Evolutionary conservation across 2,888 invertebrate genomes (phyloP).

Genomic region (Chaetoderma sp.): DNA sequence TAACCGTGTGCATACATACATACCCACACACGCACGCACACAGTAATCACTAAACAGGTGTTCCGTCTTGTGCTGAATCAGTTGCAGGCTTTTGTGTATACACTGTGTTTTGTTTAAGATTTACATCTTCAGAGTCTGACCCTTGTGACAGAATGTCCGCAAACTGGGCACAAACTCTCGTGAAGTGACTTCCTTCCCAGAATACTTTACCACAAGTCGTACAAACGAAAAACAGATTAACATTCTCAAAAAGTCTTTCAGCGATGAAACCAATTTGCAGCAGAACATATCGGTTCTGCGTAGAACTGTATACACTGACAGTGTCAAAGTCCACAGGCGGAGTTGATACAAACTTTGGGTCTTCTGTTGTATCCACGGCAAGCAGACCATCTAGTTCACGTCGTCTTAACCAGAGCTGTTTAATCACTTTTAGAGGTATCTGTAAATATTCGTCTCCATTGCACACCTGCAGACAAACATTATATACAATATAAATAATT

Average conservation of each 20-base stretch:
- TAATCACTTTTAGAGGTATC: constrained; percentile 39
- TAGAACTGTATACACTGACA: constrained; percentile 13
- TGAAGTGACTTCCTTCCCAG: constrained; percentile 76
- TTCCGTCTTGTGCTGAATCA: too few species aligned
- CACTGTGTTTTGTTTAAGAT: too few species aligned
- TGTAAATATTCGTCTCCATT: constrained; percentile 51
- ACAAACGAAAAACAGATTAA: constrained; percentile 78
- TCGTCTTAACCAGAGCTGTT: constrained; percentile 26
- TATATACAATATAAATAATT: too few species aligned
- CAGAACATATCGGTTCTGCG: too few species aligned
- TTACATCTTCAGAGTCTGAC: too few species aligned
- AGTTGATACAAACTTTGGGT: neutral
- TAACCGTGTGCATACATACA: too few species aligned
- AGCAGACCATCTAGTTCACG: neutral
- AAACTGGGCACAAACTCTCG: constrained; percentile 56
- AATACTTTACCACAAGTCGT: constrained; percentile 81
- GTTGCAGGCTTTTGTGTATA: too few species aligned
- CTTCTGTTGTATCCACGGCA: too few species aligned
- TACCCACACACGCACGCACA: too few species aligned
- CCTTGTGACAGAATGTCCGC: constrained; percentile 55
- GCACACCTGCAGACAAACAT: constrained; percentile 42
- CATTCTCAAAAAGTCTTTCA: constrained; percentile 69
- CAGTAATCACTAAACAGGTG: too few species aligned
- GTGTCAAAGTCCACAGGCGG: constrained; percentile 3
- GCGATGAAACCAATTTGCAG: constrained; percentile 72